Evolutionary conservation across 2,888 invertebrate genomes (phyloP).

Genomic region (Patella caerulea): DNA sequence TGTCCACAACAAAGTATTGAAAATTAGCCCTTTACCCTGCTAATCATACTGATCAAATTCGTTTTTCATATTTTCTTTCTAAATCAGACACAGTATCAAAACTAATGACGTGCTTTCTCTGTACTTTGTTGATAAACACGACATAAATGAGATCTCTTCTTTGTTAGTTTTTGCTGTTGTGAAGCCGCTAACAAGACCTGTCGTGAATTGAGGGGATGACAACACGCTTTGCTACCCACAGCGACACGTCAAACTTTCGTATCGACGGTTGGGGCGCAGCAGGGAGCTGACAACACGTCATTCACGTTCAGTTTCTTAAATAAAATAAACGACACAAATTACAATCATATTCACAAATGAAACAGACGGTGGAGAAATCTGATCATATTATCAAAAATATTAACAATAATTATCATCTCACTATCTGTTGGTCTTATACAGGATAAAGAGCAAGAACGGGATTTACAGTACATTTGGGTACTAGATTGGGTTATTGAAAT

Average conservation of each 20-base stretch:
- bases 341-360: too few relatives aligned
- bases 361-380: too few relatives aligned
- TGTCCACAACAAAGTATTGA: background rate
- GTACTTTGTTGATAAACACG: conserved; percentile 1
- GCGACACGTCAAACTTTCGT: background rate
- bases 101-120: background rate
- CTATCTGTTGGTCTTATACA: too few relatives aligned
- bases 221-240: background rate
- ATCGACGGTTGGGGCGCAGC: background rate
- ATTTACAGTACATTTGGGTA: too few relatives aligned
- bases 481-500: too few relatives aligned
- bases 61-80: background rate
- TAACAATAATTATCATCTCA: too few relatives aligned
- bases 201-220: background rate
- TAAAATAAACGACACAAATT: too few relatives aligned
- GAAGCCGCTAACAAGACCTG: background rate
- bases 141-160: background rate
- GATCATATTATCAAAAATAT: too few relatives aligned
- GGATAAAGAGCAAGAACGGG: too few relatives aligned
- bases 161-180: background rate
- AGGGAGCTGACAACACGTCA: background rate
- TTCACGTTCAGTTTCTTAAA: background rate
- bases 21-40: background rate
- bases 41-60: background rate
- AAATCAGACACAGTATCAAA: background rate